Evolutionary conservation across 2,888 invertebrate genomes (phyloP).

Genomic region (Amiota mariae): DNA sequence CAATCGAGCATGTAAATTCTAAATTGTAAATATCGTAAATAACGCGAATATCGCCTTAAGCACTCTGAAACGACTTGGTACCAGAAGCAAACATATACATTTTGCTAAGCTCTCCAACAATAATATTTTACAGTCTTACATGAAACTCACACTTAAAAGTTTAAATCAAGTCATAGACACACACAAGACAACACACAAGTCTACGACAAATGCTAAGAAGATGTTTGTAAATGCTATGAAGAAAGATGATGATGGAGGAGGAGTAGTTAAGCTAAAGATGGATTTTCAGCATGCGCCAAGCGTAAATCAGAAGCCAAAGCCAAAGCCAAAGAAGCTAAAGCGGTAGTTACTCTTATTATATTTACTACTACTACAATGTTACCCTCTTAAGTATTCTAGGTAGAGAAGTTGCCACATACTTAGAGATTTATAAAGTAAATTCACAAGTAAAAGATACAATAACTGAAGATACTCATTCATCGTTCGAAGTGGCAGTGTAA

Average conservation of each 20-base stretch:
- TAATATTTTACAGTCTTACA: background rate
- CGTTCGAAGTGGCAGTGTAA: background rate
- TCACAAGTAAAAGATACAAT: slow-evolving; percentile 38
- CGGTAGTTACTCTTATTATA: slow-evolving; percentile 8
- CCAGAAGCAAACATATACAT: background rate
- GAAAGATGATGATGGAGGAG: background rate
- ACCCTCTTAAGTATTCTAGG: background rate
- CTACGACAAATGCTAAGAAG: background rate
- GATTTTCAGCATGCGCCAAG: slow-evolving; percentile 1
- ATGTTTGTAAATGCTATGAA: too few species aligned
- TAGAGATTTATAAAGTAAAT: slow-evolving; percentile 60
- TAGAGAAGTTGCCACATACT: background rate
- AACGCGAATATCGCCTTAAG: slow-evolving; percentile 69
- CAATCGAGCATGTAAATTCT: slow-evolving; percentile 60
- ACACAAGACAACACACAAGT: background rate
- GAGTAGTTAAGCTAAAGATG: background rate
- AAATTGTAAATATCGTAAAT: slow-evolving; percentile 71
- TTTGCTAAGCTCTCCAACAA: too few species aligned
- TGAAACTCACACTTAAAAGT: background rate
- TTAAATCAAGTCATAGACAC: background rate
- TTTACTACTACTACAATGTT: slow-evolving; percentile 2
- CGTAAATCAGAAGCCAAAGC: slow-evolving; percentile 21
- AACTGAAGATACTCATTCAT: slow-evolving; percentile 5
- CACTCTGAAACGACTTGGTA: slow-evolving; percentile 37
- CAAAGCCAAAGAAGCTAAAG: background rate